phyloP scores from a whole-genome alignment of 2,797 vertebrate genomes.

The Tauraco hartlaubi region DNA sequence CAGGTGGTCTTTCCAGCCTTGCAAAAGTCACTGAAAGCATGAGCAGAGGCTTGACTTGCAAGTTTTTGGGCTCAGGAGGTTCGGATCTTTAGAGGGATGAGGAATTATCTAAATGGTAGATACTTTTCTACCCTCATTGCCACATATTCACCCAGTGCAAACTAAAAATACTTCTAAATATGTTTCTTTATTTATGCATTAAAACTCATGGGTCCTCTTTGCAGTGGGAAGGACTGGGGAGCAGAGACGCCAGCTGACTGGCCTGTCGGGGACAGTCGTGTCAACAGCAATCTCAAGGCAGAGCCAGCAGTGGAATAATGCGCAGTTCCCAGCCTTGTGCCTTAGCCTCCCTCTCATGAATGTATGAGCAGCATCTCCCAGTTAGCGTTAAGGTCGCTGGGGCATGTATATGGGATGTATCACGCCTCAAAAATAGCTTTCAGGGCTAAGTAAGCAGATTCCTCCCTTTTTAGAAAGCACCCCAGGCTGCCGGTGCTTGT shows the following conservation, averaged over 20 bases:
- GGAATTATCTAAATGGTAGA: background rate
- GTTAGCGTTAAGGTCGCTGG: background rate
- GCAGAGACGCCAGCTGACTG: background rate
- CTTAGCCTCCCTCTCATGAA: background rate
- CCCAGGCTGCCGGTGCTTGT: background rate
- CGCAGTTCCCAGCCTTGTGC: conserved; percentile 12
- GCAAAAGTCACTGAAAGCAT: background rate
- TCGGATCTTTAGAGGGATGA: background rate
- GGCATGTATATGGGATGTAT: background rate
- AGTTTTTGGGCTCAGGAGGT: background rate
- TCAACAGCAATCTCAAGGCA: background rate
- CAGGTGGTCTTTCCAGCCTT: background rate
- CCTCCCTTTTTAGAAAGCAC: conserved; percentile 12
- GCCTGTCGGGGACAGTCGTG: background rate
- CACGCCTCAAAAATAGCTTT: conserved; percentile 43
- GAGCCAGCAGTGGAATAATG: background rate
- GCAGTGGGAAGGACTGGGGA: background rate
- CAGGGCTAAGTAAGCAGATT: conserved; percentile 44
- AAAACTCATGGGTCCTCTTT: background rate
- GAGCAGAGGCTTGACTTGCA: background rate
- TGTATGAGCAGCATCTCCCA: background rate
- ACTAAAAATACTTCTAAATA: background rate
- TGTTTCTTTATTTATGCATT: background rate
- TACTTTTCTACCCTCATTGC: background rate
- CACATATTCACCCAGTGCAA: background rate